These are phyloP conservation scores for Triplophysa bombifrons DNA, from an alignment of 2,797 vertebrate species.

Conservation along the genomic window DNA sequence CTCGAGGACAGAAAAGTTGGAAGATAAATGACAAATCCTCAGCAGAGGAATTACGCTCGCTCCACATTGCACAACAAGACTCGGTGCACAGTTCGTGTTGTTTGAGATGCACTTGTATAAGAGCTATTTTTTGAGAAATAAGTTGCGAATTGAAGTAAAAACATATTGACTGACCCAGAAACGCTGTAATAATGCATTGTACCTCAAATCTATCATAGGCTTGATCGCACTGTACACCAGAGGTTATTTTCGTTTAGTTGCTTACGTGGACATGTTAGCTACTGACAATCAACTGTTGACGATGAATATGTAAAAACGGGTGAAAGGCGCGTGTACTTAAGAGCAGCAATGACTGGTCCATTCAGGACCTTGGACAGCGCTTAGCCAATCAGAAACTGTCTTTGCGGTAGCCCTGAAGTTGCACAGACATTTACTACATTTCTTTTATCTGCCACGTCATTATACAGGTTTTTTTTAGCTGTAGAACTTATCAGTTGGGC, in stretches of 20 bases:
- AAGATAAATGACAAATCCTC: constrained; percentile 4
- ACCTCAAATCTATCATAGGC: too few relatives aligned
- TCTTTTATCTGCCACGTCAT: not conserved
- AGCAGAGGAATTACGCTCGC: not conserved
- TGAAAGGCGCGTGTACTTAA: not conserved
- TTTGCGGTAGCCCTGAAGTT: not conserved
- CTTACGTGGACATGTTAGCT: not conserved
- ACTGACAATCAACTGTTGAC: not conserved
- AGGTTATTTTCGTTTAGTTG: not conserved
- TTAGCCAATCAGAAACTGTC: constrained; percentile 12
- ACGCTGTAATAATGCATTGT: constrained; percentile 43
- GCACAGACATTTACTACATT: not conserved
- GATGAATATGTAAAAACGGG: too few relatives aligned
- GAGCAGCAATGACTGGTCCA: not conserved
- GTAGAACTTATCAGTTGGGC: not conserved
- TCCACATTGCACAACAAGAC: not conserved
- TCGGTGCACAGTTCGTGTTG: constrained; percentile 1
- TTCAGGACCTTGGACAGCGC: constrained; percentile 62
- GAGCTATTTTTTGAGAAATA: constrained; percentile 52
- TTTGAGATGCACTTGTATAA: constrained; percentile 10
- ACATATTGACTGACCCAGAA: constrained; percentile 72
- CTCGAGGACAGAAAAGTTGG: constrained; percentile 33
- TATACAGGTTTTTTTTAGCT: not conserved
- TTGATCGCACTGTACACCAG: not conserved
- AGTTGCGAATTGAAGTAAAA: constrained; percentile 70